A percentile compares a stretch with the other conserved stretches of the same genome.
Evolutionary conservation across 2,888 invertebrate genomes (phyloP).

Genomic region (Metallyticus violacea): DNA sequence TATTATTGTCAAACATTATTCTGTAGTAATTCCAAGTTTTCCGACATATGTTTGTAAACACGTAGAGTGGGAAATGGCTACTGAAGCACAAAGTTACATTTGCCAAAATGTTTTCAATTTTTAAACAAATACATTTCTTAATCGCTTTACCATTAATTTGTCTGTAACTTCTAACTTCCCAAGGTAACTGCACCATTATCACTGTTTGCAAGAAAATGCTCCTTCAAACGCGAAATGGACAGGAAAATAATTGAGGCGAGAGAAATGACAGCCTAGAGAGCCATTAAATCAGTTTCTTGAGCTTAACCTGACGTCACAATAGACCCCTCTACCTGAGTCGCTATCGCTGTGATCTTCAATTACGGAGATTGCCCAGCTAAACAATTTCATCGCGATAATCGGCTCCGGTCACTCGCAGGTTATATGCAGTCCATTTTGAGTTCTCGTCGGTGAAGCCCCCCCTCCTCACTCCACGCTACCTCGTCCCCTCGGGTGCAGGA

Average conservation of each 20-base stretch:
- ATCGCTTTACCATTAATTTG: no score
- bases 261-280: not conserved
- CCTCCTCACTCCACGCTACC: not conserved
- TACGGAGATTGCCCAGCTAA: not conserved
- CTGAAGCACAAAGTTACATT: no score
- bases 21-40: no score
- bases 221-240: no score
- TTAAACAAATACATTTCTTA: no score
- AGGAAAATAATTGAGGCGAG: not conserved
- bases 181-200: no score
- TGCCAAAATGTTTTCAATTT: no score
- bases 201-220: not conserved
- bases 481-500: not conserved
- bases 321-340: not conserved
- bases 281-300: not conserved
- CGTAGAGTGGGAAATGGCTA: no score
- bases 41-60: no score
- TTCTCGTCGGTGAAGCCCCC: not conserved
- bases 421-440: not conserved
- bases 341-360: not conserved
- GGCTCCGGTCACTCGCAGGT: not conserved
- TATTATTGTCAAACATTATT: no score
- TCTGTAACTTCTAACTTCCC: no score
- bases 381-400: conserved; percentile 14
- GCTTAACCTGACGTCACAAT: not conserved